A percentile compares a stretch with the other conserved stretches of the same genome.
Conservation (phyloP, 2,797 vertebrate species). For the Ambastaia sidthimunki region DNA sequence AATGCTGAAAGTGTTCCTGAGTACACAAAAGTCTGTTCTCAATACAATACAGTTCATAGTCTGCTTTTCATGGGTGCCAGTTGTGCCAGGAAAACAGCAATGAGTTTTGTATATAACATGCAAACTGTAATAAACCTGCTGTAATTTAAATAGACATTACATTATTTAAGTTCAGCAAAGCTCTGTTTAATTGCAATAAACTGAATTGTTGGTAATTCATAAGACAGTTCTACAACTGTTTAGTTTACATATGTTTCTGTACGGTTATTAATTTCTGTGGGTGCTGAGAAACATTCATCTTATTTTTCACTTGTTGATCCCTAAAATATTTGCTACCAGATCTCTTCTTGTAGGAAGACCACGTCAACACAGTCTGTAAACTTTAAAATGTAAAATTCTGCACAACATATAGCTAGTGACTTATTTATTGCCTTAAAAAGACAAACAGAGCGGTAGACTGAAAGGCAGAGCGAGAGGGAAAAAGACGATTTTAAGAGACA, state of each 20-base stretch:
- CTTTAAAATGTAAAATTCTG: slow-evolving; percentile 14
- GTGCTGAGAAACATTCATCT: not conserved
- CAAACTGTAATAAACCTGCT: not conserved
- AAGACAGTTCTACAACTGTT: no score
- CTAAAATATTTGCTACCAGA: not conserved
- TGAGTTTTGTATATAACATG: not conserved
- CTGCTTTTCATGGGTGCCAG: not conserved
- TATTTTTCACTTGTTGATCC: not conserved
- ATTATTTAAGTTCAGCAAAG: not conserved
- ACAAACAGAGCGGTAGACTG: not conserved
- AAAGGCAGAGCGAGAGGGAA: not conserved
- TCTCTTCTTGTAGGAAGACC: not conserved
- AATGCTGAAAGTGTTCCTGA: not conserved
- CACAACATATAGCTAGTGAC: slow-evolving; percentile 3
- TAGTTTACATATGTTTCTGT: not conserved
- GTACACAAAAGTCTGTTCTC: not conserved
- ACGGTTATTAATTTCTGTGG: not conserved
- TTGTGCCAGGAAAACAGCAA: not conserved
- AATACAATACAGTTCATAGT: not conserved
- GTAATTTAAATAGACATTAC: not conserved
- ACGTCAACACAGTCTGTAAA: not conserved
- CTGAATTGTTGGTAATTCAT: not conserved
- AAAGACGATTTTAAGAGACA: slow-evolving; percentile 10
- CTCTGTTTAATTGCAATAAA: not conserved
- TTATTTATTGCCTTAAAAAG: slow-evolving; percentile 17